A percentile compares a stretch with the other conserved stretches of the same genome.
Evolutionary conservation across 2,113 vertebrate species (phyloP).

Genomic region (Oryctolagus cuniculus): mOryCun1.1 NC_091440.1:136557501-136558000

Average conservation of each 20-base stretch:
- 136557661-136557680: not conserved
- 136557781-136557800: constrained; percentile 2
- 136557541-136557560: not conserved
- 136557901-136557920: not conserved
- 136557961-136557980: not conserved
- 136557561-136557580: not conserved
- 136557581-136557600: not conserved
- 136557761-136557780: not conserved
- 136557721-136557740: not conserved
- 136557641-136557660: constrained; percentile 2
- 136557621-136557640: constrained; percentile 27
- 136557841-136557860: not conserved
- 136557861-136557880: constrained; percentile 28
- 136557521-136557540: not conserved
- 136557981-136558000: too few relatives aligned
- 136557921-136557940: not conserved
- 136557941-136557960: not conserved
- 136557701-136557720: constrained; percentile 49
- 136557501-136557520: not conserved
- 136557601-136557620: not conserved
- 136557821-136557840: constrained; percentile 42
- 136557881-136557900: not conserved
- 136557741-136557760: not conserved
- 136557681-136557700: not conserved
- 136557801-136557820: not conserved